Conservation (phyloP, 1,140 invertebrate genomes). For the Capitella teleta region DNA sequence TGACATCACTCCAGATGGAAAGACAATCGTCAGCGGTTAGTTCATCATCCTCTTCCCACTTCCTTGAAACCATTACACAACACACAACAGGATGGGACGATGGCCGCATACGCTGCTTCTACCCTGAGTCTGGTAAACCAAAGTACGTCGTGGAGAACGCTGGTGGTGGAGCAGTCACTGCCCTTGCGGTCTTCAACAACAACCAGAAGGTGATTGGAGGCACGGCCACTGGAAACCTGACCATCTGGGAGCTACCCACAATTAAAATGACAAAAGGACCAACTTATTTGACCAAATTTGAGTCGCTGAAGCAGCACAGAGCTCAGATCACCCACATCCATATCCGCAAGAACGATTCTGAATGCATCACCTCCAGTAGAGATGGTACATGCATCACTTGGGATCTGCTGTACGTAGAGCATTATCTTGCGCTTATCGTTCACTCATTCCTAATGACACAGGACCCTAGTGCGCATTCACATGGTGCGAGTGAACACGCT, state of each 20-base stretch:
- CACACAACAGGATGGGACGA: slow-evolving; percentile 61
- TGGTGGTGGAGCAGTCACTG: slow-evolving; percentile 71
- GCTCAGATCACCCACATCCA: slow-evolving; percentile 70
- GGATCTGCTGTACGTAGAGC: slow-evolving; percentile 53
- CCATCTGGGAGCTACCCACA: slow-evolving; percentile 4
- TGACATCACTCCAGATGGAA: slow-evolving; percentile 64
- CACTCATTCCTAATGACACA: background rate
- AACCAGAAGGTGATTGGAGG: slow-evolving; percentile 70
- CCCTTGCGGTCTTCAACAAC: slow-evolving; percentile 60
- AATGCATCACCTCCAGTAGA: slow-evolving; percentile 72
- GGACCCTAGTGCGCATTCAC: slow-evolving; percentile 43
- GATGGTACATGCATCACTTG: slow-evolving; percentile 87
- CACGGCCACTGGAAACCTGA: slow-evolving; percentile 6
- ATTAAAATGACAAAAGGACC: background rate
- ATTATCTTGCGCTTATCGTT: background rate
- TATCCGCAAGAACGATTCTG: slow-evolving; percentile 59
- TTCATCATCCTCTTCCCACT: background rate
- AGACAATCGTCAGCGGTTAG: slow-evolving; percentile 60
- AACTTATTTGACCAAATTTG: slow-evolving; percentile 13
- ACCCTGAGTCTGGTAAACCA: slow-evolving; percentile 63
- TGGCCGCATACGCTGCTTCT: slow-evolving; percentile 58
- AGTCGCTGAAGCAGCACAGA: slow-evolving; percentile 74
- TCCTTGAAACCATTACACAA: background rate
- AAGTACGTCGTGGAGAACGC: slow-evolving; percentile 72
- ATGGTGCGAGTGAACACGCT: slow-evolving; percentile 79